Evolutionary conservation across 2,113 vertebrate species (phyloP).

Genomic region (Bolborhynchus lineola): DNA sequence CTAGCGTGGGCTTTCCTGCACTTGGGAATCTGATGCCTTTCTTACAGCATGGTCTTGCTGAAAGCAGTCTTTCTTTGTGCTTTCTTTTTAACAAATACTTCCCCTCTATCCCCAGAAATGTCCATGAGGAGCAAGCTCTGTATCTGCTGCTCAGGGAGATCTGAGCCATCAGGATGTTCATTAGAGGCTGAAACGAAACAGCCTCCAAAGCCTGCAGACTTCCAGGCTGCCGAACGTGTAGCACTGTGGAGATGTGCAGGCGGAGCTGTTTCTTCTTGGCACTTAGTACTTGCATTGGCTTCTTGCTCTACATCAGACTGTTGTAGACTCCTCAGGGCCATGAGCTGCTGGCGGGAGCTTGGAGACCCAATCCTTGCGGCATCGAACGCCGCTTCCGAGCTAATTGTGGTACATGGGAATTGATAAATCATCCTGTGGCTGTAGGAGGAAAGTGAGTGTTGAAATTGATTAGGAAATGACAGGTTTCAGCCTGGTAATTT

Average conservation of each 20-base stretch:
- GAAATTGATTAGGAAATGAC: conserved; percentile 69
- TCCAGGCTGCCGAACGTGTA: accelerated
- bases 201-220: background rate
- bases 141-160: background rate
- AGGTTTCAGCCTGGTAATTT: conserved; percentile 67
- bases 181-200: background rate
- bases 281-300: background rate
- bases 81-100: accelerated
- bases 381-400: conserved; percentile 44
- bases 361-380: conserved; percentile 23
- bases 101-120: background rate
- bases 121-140: accelerated
- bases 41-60: background rate
- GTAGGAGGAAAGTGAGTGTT: conserved; percentile 63
- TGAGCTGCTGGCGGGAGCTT: conserved; percentile 22
- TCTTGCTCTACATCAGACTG: background rate
- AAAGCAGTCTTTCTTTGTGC: background rate
- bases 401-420: conserved; percentile 34
- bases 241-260: background rate
- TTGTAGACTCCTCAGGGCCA: background rate
- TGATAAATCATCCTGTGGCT: conserved; percentile 65
- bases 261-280: background rate
- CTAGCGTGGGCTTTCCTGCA: background rate
- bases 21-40: background rate
- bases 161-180: accelerated